phyloP scores from a whole-genome alignment of 2,113 vertebrate species.

The Pristiophorus japonicus region DNA sequence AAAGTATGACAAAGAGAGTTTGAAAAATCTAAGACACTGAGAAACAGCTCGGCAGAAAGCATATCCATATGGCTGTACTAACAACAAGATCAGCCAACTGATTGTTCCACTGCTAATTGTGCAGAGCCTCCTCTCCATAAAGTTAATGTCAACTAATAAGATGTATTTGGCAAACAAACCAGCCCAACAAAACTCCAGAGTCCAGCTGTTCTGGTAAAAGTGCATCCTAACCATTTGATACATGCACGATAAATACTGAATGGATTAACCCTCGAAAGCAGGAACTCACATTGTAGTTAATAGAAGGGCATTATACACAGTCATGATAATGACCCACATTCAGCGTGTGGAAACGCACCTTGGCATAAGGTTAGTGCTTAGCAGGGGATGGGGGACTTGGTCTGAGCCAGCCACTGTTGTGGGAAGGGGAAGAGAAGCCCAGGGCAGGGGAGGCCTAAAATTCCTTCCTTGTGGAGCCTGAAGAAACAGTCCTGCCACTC shows the following conservation, averaged over 20 bases:
- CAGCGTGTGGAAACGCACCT: background rate
- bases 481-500: background rate
- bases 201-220: background rate
- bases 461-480: too few species aligned
- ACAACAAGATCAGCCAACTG: background rate
- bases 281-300: background rate
- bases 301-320: background rate
- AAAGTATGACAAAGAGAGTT: background rate
- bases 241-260: background rate
- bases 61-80: background rate
- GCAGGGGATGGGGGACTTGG: background rate
- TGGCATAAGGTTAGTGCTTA: background rate
- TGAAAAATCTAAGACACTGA: background rate
- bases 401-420: background rate
- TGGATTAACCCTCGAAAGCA: background rate
- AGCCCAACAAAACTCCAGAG: background rate
- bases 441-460: too few species aligned
- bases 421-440: background rate
- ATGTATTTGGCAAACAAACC: background rate
- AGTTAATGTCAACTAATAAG: background rate
- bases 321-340: background rate
- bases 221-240: background rate
- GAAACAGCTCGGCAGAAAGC: background rate
- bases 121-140: background rate
- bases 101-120: too few species aligned